phyloP scores from a whole-genome alignment of 2,113 vertebrate genomes.

The Python bivittatus region DNA sequence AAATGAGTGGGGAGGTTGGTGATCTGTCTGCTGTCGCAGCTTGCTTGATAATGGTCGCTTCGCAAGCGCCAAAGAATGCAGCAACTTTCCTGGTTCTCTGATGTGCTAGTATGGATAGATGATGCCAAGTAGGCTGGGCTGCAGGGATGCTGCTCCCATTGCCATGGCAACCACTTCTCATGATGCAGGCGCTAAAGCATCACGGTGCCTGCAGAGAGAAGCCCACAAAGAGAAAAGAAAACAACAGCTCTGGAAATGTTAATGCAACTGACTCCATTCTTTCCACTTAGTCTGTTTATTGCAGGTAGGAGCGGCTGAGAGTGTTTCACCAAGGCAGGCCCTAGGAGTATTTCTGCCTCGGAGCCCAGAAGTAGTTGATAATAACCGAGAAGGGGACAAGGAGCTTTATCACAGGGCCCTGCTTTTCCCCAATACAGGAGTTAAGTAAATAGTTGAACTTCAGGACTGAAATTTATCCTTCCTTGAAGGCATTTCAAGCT shows the following conservation, averaged over 20 bases:
- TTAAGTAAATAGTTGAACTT: background rate
- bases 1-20: background rate
- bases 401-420: background rate
- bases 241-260: background rate
- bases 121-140: background rate
- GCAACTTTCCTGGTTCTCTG: background rate
- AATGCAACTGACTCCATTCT: background rate
- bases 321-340: background rate
- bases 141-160: constrained; percentile 7
- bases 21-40: background rate
- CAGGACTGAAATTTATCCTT: constrained; percentile 1
- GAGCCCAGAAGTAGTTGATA: background rate
- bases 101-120: background rate
- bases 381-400: background rate
- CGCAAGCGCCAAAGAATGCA: background rate
- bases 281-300: background rate
- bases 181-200: background rate
- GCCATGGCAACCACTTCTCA: constrained; percentile 10
- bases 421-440: background rate
- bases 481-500: constrained; percentile 16
- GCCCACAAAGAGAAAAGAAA: background rate
- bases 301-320: background rate
- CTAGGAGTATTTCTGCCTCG: background rate
- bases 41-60: background rate
- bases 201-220: background rate